Evolutionary conservation across 2,888 invertebrate genomes (phyloP), one percentile per base, ranked within the genome.

Genomic region (Argyresthia goedartella): DNA sequence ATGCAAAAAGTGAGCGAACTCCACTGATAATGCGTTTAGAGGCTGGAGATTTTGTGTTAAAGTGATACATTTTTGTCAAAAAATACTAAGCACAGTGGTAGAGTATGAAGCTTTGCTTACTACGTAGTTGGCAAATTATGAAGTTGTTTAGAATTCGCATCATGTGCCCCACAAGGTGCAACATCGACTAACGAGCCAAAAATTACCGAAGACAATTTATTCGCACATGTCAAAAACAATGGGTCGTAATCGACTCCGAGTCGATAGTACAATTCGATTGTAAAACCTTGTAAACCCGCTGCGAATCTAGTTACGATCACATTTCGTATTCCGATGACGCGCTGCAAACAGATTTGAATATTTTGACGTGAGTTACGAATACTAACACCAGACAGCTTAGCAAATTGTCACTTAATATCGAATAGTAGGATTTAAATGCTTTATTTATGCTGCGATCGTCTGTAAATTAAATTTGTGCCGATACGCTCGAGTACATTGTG

Each of bases 311-410:
- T 52, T 46, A 52, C 43, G 48, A 61, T 63, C 66, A 61, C 69
- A 72, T 73, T 76, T 61, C 61, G 73, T 73, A 80, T 82, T 77
- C 80, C 66, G 64, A 66, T 70, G 71, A 72, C 76, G 71, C 64
- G 60, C 63, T 69, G 69, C 76, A 69, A 75, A 74, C 75, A 73
- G 66, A 82, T 85, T 82, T 81, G 81, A 84, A 84, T 85, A 81
- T 77, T 76, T 76, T 69, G 73, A 73, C 69, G 67, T 70, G 67
- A 66, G 65, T 63, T 55, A 58, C 64, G 81, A 73, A 79, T 80
- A 76, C 76, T 80, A 78, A 80, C 76, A 66, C 62, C 25, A 59
- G 60, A 71, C 73, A 77, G 78, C 78, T 81, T 76, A 79, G 76
- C 77, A 71, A 75, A 77, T 76, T 76, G 76, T 79, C 71, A 69